Base-by-base conservation (phyloP, 2,888 invertebrate genomes). In the Sussaba pulchella region DNA sequence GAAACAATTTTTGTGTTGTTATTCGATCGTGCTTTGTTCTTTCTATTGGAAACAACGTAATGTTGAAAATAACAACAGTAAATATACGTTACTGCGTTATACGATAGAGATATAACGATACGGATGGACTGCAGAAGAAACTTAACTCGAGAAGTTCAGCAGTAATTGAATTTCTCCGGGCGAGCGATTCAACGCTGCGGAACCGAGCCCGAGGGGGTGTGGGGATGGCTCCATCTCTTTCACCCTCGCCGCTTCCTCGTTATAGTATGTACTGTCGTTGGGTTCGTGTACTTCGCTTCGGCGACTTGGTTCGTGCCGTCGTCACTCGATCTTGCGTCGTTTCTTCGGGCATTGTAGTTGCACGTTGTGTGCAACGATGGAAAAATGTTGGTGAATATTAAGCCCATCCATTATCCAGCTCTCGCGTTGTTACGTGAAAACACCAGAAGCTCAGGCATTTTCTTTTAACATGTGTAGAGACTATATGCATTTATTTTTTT, bases 141-240 rank as follows among this genome's bases (percentile, higher is more conserved):
- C 89, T 90, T 89, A 89, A 85, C 87, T 88, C 87, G 88, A 90
- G 91, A 91, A 91, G 91, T 91, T 90, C 89, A 89, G 90, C 89
- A 87, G 91, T 91, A 91, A 91, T 91, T 91, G 91, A 91, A 43
- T 91, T 91, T 91, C 90, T 91, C 91, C 91, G 90, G 91, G 88
- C 91, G 90, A 90, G 89, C 91, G 91, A 89, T 89, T 91, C 78
- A 54, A 85, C 87, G 87, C 88, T 87, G 87, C 88, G 84, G 74
- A 63, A 70, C 41, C 78, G 78, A 66, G 67, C 57, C 70, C 63
- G 59, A 71, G 70, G 81, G 77, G 66, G 69, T 76, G 76, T 31
- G 31, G 31, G 66, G 70, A 78, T 76, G 57, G 19, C 61, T 69
- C 54, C 76, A 78, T 78, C 81, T 82, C 81, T 79, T 84, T 78